Evolutionary conservation across 2,888 invertebrate species (phyloP).

Genomic region (Sphecodes monilicornis): DNA sequence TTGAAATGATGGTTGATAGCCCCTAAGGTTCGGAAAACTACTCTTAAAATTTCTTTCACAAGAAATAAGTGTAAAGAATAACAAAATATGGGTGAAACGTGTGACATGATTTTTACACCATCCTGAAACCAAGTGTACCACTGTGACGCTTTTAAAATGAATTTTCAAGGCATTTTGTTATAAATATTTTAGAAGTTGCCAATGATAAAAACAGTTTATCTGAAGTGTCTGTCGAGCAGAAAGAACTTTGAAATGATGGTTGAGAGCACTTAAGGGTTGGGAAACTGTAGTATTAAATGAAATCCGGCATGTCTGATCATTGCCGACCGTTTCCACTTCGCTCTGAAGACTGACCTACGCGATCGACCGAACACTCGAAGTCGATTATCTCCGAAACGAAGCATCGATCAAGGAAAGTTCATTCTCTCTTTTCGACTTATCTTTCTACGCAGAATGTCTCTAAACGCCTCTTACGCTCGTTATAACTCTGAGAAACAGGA

Average conservation of each 20-base stretch:
- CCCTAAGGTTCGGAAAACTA: no score
- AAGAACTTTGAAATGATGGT: background rate
- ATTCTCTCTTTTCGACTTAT: background rate
- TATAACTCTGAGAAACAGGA: background rate
- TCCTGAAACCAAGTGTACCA: background rate
- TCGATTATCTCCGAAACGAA: background rate
- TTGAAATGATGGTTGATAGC: no score
- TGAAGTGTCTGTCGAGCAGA: background rate
- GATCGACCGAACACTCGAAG: background rate
- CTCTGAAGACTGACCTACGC: background rate
- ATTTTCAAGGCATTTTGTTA: background rate
- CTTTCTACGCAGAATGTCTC: background rate
- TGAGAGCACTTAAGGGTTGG: background rate
- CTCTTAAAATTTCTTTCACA: no score
- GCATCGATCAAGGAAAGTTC: background rate
- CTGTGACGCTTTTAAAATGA: background rate
- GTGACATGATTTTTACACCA: no score
- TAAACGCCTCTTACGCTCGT: background rate
- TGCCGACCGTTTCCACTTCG: background rate
- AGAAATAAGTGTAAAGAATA: no score
- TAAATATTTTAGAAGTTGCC: background rate
- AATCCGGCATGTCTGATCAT: background rate
- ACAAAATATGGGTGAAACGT: no score
- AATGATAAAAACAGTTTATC: background rate
- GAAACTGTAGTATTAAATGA: background rate